Conservation (phyloP, 2,888 invertebrate genomes). For the Platypus cylindrus region DNA sequence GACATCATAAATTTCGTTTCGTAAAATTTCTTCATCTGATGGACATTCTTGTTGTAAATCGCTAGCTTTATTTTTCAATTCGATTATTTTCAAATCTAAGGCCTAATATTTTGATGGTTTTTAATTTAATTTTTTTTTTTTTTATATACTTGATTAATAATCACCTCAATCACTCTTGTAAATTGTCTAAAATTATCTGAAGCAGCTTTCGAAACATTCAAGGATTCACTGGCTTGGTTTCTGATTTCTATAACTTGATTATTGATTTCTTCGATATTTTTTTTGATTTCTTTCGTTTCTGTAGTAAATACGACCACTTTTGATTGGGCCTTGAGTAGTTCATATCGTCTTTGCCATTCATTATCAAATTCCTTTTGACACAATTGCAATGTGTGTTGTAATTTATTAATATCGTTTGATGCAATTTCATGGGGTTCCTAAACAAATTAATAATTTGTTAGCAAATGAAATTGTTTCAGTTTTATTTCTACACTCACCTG, state of each 20-base stretch:
- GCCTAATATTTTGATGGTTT: conserved; percentile 37
- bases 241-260: conserved; percentile 49
- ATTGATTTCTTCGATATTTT: conserved; percentile 54
- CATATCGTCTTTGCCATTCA: conserved; percentile 46
- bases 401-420: conserved; percentile 54
- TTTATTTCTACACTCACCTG: conserved; percentile 32
- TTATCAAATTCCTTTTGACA: conserved; percentile 51
- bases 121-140: conserved; percentile 1
- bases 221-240: conserved; percentile 59
- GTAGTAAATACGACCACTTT: conserved; percentile 54
- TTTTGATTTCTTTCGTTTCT: conserved; percentile 57
- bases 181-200: conserved; percentile 61
- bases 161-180: conserved; percentile 64
- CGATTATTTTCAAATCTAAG: conserved; percentile 55
- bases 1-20: conserved; percentile 49
- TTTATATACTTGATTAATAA: background rate
- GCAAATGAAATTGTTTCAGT: background rate
- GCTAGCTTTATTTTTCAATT: conserved; percentile 55
- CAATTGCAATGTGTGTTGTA: conserved; percentile 48
- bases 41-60: conserved; percentile 38
- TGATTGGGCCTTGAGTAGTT: conserved; percentile 47
- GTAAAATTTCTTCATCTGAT: conserved; percentile 43
- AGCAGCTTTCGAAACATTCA: conserved; percentile 55
- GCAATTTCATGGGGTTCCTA: conserved; percentile 53
- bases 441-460: background rate